Evolutionary conservation across 2,888 invertebrate species (phyloP).

Genomic region (Drosophila testacea): DNA sequence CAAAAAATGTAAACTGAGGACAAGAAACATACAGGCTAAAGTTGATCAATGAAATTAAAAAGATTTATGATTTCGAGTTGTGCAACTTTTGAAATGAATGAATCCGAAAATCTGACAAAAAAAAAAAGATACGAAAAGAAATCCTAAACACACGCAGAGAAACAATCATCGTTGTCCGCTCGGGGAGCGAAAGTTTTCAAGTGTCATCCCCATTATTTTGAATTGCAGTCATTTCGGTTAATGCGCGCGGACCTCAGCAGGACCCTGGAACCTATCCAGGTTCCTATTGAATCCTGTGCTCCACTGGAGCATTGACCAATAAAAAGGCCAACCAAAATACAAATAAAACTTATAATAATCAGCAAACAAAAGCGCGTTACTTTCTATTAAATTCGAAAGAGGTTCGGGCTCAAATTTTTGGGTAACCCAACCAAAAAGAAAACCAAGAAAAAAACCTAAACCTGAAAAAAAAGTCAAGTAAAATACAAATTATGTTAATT

Average conservation of each 20-base stretch:
- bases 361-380: constrained; percentile 72
- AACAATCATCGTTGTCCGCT: constrained; percentile 58
- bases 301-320: constrained; percentile 32
- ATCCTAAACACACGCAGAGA: constrained; percentile 32
- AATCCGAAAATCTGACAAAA: constrained; percentile 37
- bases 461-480: constrained; percentile 41
- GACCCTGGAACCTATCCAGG: constrained; percentile 37
- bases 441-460: constrained; percentile 19
- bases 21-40: constrained; percentile 40
- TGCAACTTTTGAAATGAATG: constrained; percentile 57
- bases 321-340: constrained; percentile 57
- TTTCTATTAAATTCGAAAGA: constrained; percentile 72
- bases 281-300: constrained; percentile 44
- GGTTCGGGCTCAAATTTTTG: constrained; percentile 40
- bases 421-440: constrained; percentile 9
- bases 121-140: not conserved
- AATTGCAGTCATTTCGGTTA: constrained; percentile 75
- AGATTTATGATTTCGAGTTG: constrained; percentile 76
- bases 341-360: constrained; percentile 76
- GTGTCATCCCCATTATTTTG: constrained; percentile 74
- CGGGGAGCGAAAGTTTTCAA: constrained; percentile 63
- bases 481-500: constrained; percentile 78
- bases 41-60: constrained; percentile 81
- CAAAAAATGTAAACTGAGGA: not conserved
- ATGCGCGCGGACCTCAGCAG: constrained; percentile 38